Percentiles rank a stretch among this genome's conserved stretches.
These are phyloP conservation scores for Cryptomyrus ogoouensis DNA, from an alignment of 2,113 vertebrate genomes.

Conservation along the genomic window DNA sequence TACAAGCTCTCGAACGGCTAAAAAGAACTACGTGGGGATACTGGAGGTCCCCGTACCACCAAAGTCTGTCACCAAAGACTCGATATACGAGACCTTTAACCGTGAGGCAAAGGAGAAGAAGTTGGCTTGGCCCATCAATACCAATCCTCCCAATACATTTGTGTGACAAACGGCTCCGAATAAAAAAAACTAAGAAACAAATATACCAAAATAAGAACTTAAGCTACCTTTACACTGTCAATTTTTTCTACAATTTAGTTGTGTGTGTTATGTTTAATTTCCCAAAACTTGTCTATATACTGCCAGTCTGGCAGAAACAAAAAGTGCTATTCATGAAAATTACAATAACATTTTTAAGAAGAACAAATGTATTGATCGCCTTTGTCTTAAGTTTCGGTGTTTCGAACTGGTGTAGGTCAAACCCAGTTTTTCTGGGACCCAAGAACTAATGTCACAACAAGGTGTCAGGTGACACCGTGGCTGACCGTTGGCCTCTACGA, in stretches of 20 bases:
- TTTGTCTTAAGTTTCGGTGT: background rate
- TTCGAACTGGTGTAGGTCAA: background rate
- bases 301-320: background rate
- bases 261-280: background rate
- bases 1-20: constrained; percentile 83
- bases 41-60: constrained; percentile 66
- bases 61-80: constrained; percentile 71
- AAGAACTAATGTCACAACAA: background rate
- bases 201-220: background rate
- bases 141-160: constrained; percentile 84
- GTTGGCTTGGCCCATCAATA: constrained; percentile 82
- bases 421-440: background rate
- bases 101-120: constrained; percentile 83
- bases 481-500: background rate
- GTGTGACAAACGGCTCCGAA: constrained; percentile 55
- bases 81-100: constrained; percentile 77
- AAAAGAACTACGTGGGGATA: constrained; percentile 88
- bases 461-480: background rate
- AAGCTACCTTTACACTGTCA: background rate
- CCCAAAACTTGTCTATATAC: background rate
- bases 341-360: background rate
- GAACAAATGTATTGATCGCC: background rate
- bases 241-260: background rate
- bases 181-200: background rate
- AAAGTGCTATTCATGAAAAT: background rate